phyloP scores from a whole-genome alignment of 2,113 vertebrate species.

The Percopsis transmontana region DNA sequence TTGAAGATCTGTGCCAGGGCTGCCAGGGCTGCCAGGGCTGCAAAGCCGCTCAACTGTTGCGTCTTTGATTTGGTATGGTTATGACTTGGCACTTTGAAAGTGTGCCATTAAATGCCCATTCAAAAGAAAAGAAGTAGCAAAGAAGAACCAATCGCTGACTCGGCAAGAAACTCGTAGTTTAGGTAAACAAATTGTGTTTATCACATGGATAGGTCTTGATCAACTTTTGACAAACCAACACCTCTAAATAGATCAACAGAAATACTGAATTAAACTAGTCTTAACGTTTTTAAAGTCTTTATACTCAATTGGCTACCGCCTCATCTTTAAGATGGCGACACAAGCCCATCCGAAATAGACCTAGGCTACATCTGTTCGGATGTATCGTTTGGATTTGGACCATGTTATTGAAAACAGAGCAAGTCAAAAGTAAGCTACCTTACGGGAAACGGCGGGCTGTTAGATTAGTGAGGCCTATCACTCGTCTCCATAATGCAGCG shows the following conservation, averaged over 20 bases:
- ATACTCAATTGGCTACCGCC: too few relatives aligned
- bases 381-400: not conserved
- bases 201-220: too few relatives aligned
- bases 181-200: too few relatives aligned
- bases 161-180: too few relatives aligned
- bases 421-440: not conserved
- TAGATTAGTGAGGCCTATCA: not conserved
- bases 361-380: too few relatives aligned
- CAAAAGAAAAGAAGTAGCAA: too few relatives aligned
- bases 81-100: slow-evolving; percentile 59
- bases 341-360: not conserved
- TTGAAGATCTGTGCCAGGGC: slow-evolving; percentile 23
- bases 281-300: too few relatives aligned
- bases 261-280: too few relatives aligned
- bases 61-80: not conserved
- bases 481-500: not conserved
- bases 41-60: slow-evolving; percentile 1
- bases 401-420: not conserved
- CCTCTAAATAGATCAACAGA: too few relatives aligned
- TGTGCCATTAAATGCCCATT: slow-evolving; percentile 15
- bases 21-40: not conserved
- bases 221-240: too few relatives aligned
- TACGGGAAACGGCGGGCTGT: not conserved
- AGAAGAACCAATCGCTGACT: too few relatives aligned
- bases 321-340: too few relatives aligned